Base-by-base conservation (phyloP, 2,113 vertebrate species). In the Dasyurus viverrinus region DNA sequence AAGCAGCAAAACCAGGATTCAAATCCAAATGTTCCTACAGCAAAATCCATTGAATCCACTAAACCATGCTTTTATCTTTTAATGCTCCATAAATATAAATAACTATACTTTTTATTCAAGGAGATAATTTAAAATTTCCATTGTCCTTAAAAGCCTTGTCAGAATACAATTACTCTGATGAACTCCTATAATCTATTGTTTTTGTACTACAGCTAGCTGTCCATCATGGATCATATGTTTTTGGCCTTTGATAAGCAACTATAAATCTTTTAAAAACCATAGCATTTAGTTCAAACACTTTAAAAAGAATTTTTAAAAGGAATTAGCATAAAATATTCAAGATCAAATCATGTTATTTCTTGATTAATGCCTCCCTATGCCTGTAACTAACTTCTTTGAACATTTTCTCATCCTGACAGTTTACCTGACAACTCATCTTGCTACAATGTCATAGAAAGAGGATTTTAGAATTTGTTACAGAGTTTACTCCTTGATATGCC, bases 381-480 rank as follows among this genome's bases (percentile, higher is more conserved):
- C 89, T 90, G 12, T 89, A 92, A 54, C 23, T n/a, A 90, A 25
- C 91, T 92, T 89, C 60, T 76, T n/a, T n/a, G 60, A 95, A n/a
- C n/a, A 92, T 36, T 8, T 52, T 25, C 19, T 89, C 26, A 92
- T 54, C 89, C 90, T 90, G 46, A 54, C 46, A 93, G 60, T 90
- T 90, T 46, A 53, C 2, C 27, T 57, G n/a, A 93, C 93, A 22
- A 90, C 90, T 25, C 3, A 8, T 54, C 53, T 10, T 93, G 50
- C 89, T 36, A 25, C 90, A 84, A 94, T 89, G 93, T 95, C 55
- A 91, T 55, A 54, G 53, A n/a, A 95, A 22, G 92, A 94, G 90
- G 25, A 68, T 91, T 89, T 96, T n/a, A 27, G 92, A 24, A 91
- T 94, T 0, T 53, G 92, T 93, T 22, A 84, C 68, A 92, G 16